These are phyloP conservation scores for Ischnura elegans DNA, from an alignment of 2,888 invertebrate genomes.

Conservation along the genomic window DNA sequence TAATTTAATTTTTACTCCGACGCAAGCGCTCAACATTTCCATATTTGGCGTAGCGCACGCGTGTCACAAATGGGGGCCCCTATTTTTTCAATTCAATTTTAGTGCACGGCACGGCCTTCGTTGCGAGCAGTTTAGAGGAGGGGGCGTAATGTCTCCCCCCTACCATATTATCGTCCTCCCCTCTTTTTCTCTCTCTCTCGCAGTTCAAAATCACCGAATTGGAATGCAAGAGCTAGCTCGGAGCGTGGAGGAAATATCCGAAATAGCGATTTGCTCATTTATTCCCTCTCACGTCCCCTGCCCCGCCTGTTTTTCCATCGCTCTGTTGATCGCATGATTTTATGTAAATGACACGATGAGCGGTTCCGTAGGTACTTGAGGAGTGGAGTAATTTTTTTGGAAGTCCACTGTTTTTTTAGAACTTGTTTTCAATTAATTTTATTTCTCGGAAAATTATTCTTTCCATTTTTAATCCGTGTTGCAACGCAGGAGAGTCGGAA, in stretches of 20 bases:
- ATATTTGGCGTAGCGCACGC: not conserved
- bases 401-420: not conserved
- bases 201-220: not conserved
- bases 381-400: not conserved
- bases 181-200: not conserved
- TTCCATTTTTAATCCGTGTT: not conserved
- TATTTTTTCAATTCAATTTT: not conserved
- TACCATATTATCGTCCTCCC: not conserved
- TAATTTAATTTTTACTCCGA: not conserved
- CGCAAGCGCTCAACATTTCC: not conserved
- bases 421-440: not conserved
- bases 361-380: not conserved
- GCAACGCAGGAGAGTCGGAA: too few species aligned
- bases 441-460: not conserved
- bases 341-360: not conserved
- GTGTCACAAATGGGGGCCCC: not conserved
- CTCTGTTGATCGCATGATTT: not conserved
- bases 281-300: not conserved
- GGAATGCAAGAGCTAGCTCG: not conserved
- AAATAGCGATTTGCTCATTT: not conserved
- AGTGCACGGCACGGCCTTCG: not conserved
- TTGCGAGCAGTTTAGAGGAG: not conserved
- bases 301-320: not conserved
- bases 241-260: not conserved
- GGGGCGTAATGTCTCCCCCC: not conserved